Base-by-base conservation (phyloP, 2,888 invertebrate species). In the Eristalis intricaria region DNA sequence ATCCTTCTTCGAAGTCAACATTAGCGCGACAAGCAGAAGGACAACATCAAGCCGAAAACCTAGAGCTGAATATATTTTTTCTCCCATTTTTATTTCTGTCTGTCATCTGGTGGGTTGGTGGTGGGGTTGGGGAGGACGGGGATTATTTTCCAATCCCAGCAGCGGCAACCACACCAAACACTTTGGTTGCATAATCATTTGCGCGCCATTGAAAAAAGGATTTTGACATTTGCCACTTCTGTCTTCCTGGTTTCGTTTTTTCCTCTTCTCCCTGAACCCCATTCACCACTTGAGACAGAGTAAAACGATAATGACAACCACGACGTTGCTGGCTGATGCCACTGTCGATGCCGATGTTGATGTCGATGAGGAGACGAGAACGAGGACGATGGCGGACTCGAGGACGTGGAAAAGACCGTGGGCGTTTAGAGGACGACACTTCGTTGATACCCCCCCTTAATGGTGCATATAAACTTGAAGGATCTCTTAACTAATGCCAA, bases 161-260 rank as follows among this genome's bases (percentile, higher is more conserved):
- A 50, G 22, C 23, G 63, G 8, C 50, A 69, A 81, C 74, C 74
- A 40, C 81, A 63, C 69, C 60, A 60, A 74, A 22, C 38, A 80
- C 68, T 23, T 68, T 61, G 80, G 73, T 80, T 68, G 66, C 74
- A 80, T 80, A 80, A 80, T 80, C 66, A 68, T 66, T 79, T 80
- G 73, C 73, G 79, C 66, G 61, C 71, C 73, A 80, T 80, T 73
- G 73, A 80, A 71, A 70, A 79, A 76, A 66, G 70, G 76, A 82
- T 82, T 82, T 76, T 82, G 82, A 76, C 82, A 82, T 82, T 82
- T 82, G 65, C 76, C 76, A 82, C 76, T 82, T 43, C 43, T 66
- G 82, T 70, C 65, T 76, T 76, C 61, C 64, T 65, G 75, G 56
- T 76, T 60, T 68, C 38, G 60, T 69, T 40, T 56, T n/a, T 68